Evolutionary conservation across 2,888 invertebrate genomes (phyloP), one percentile per base, ranked within the genome.

Genomic region (Fragum fragum): DNA sequence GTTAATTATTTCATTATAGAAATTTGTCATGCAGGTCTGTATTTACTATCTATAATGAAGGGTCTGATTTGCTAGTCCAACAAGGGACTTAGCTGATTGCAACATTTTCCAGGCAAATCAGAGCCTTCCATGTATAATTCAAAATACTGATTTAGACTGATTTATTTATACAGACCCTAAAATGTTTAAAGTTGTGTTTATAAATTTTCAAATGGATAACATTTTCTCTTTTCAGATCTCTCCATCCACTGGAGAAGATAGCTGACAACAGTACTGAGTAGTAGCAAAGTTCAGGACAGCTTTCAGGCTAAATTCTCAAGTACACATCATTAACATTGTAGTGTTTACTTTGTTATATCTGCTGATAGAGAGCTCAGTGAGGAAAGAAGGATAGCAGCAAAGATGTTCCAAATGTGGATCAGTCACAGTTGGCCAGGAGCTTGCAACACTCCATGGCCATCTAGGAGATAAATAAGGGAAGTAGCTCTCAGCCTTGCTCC

Each of bases 401-500:
- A 66, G 42, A 66, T 66, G 66, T 42, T 42, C 66, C 42, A 66
- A 66, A 66, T n/a, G 66, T 42, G 66, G 66, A 66, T 39, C 21
- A 42, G 21, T 66, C 26, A 6, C 1, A 42, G 29, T 66, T 36
- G 39, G 55, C 42, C 42, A 72, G 76, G 81, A 76, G 79, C 53
- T 36, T 47, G 26, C 14, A 36, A 61, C 82, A 68, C 82, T 73
- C 78, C 63, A 73, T 79, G 79, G 63, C 29, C 11, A 63, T 82
- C 42, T 82, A 70, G 63, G n/a, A 23, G 72, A 23, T 57, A 69
- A 32, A 47, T 53, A 81, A 76, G 85, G 85, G 80, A 75, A 79
- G 29, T 71, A 83, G 83, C 85, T 85, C 85, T 82, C 82, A 78
- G n/a, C 73, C 76, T 75, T 76, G 80, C 83, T 85, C 85, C 85